Percentiles rank a stretch among this genome's conserved stretches.
Conservation (phyloP, 2,113 vertebrate species). For the Ovis aries region DNA sequence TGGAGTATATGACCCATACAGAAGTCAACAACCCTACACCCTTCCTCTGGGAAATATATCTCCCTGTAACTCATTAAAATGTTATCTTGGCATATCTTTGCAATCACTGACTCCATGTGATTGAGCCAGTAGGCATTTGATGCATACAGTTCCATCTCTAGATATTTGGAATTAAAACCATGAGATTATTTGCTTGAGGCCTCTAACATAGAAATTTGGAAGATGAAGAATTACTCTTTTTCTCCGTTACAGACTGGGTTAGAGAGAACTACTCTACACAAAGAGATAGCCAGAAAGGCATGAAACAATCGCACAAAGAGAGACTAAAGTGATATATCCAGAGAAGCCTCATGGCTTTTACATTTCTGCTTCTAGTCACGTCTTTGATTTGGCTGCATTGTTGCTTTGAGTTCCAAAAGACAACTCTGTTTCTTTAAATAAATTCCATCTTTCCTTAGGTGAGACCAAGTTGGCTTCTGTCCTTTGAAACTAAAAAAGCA, state of each 20-base stretch:
- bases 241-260: background rate
- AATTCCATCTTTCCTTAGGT: background rate
- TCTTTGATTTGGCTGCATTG: background rate
- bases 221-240: background rate
- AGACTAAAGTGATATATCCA: background rate
- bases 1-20: background rate
- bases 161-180: background rate
- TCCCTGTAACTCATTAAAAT: background rate
- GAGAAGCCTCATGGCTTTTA: background rate
- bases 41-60: background rate
- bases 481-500: slow-evolving; percentile 17
- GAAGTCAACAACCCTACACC: background rate
- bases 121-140: background rate
- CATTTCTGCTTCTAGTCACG: background rate
- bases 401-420: background rate
- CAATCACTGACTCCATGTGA: background rate
- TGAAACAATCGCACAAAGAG: background rate
- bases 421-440: slow-evolving; percentile 15
- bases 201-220: background rate
- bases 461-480: slow-evolving; percentile 6
- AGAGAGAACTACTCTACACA: background rate
- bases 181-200: background rate
- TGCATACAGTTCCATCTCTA: background rate
- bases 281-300: background rate
- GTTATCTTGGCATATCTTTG: background rate